Conservation (phyloP, 53 echinoderm and acorn worm genomes). For the Antedon mediterranea region DNA sequence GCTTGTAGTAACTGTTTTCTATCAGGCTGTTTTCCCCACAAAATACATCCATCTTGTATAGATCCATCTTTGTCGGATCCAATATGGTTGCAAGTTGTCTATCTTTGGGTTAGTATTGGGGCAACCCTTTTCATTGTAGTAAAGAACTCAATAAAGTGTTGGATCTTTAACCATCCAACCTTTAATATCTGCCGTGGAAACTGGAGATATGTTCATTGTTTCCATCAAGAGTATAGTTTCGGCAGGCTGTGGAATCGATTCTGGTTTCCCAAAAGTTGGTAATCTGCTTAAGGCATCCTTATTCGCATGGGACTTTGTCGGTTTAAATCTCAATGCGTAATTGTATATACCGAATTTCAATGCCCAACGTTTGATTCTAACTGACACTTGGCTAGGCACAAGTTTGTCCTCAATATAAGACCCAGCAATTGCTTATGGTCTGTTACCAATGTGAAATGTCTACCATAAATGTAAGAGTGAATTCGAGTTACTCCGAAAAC, state of each 20-base stretch:
- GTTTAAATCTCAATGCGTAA: constrained; percentile 22
- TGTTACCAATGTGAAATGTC: constrained; percentile 23
- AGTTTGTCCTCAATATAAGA: constrained; percentile 13
- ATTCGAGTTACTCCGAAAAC: constrained; percentile 11
- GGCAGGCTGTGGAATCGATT: constrained; percentile 10
- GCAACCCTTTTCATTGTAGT: constrained; percentile 23
- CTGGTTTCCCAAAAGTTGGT: constrained; percentile 15
- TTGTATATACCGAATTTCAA: constrained; percentile 31
- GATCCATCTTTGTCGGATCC: constrained; percentile 4
- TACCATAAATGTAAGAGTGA: constrained; percentile 27
- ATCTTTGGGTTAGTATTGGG: constrained; percentile 3
- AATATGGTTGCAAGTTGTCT: constrained; percentile 17
- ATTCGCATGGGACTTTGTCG: constrained; percentile 24
- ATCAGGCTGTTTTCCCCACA: constrained; percentile 17
- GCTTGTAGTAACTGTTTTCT: constrained; percentile 10
- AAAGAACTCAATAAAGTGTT: constrained; percentile 10
- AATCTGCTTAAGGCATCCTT: constrained; percentile 36
- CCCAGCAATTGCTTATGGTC: constrained; percentile 42
- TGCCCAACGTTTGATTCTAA: constrained; percentile 34
- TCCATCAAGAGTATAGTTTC: constrained; percentile 32
- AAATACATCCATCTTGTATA: constrained; percentile 24
- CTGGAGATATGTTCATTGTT: constrained; percentile 19
- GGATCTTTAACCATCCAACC: constrained; percentile 30
- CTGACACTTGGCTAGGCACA: constrained; percentile 19
- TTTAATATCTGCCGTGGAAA: constrained; percentile 13